Evolutionary conservation across 2,113 vertebrate genomes (phyloP).

Genomic region (Tyrannus savana): DNA sequence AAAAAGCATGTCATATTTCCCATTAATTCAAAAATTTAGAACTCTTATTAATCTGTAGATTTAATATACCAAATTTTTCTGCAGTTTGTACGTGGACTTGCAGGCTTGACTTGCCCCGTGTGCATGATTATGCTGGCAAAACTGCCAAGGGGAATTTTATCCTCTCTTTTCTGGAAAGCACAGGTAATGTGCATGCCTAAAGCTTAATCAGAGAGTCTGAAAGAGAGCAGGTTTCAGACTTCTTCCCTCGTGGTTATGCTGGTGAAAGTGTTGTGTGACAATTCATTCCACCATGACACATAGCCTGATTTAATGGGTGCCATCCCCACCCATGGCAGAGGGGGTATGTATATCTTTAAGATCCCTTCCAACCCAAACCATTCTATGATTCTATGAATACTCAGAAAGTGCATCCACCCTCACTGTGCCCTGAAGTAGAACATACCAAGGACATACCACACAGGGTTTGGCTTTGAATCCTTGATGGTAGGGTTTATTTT

Average conservation of each 20-base stretch:
- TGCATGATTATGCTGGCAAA: neutral
- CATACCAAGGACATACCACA: neutral
- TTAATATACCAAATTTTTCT: neutral
- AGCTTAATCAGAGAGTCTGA: neutral
- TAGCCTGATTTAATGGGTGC: neutral
- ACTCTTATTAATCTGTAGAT: neutral
- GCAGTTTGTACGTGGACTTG: neutral
- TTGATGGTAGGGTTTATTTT: neutral
- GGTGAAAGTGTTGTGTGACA: neutral
- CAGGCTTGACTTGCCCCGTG: neutral
- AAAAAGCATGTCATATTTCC: neutral
- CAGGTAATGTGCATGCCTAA: neutral
- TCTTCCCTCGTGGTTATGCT: neutral
- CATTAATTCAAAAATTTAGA: neutral
- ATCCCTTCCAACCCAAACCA: neutral
- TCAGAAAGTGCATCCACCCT: neutral
- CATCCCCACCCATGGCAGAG: neutral
- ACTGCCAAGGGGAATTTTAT: neutral
- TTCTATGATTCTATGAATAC: rapidly evolving
- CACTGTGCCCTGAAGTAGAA: neutral
- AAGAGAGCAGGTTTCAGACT: neutral
- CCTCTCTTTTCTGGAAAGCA: neutral
- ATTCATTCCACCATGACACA: neutral
- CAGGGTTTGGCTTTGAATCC: neutral
- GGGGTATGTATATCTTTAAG: neutral